These are phyloP conservation scores for Egretta garzetta DNA, from an alignment of 2,113 vertebrate species.

Conservation along the genomic window DNA sequence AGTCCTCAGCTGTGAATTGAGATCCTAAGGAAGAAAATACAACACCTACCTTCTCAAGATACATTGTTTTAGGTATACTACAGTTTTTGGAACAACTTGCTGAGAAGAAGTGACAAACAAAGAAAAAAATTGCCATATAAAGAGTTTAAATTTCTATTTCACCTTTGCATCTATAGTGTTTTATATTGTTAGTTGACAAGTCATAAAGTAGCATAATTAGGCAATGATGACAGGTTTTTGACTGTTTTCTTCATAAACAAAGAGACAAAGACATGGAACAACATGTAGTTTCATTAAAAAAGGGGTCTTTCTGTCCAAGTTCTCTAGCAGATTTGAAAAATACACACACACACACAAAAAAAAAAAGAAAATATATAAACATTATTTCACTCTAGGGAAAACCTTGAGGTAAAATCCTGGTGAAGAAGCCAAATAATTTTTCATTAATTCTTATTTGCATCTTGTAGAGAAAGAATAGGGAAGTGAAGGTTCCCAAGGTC, in stretches of 20 bases:
- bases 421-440: neutral
- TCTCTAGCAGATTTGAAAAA: neutral
- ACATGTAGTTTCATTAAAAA: neutral
- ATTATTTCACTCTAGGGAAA: neutral
- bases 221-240: neutral
- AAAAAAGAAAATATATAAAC: neutral
- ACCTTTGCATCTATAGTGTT: neutral
- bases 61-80: neutral
- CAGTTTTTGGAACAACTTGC: neutral
- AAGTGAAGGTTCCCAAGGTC: neutral
- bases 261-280: neutral
- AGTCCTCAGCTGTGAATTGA: neutral
- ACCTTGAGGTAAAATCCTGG: neutral
- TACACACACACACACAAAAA: neutral
- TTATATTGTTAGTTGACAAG: neutral
- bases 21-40: neutral
- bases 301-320: neutral
- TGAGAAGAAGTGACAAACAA: neutral
- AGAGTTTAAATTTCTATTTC: neutral
- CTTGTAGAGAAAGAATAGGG: neutral
- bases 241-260: neutral
- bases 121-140: neutral
- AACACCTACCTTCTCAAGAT: neutral
- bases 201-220: neutral
- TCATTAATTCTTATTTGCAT: neutral